These are phyloP conservation scores for Apodemia arnacis DNA, from an alignment of 2,888 invertebrate genomes.

Conservation along the genomic window DNA sequence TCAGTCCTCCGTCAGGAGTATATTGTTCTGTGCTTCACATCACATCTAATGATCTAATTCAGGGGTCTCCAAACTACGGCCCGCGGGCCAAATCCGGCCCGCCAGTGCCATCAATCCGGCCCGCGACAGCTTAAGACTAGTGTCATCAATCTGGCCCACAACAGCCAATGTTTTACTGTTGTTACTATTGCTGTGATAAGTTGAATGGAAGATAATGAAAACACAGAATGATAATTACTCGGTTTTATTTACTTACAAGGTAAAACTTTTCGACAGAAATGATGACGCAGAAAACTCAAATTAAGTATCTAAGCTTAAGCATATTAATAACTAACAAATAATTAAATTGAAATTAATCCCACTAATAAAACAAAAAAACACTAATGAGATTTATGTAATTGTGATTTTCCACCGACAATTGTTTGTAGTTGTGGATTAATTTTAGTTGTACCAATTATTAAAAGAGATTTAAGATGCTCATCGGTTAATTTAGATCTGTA, in stretches of 20 bases:
- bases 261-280: not conserved
- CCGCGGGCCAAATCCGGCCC: constrained; percentile 19
- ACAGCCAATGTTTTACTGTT: not conserved
- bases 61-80: constrained; percentile 40
- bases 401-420: constrained; percentile 43
- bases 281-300: not conserved
- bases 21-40: no score
- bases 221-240: not conserved
- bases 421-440: constrained; percentile 40
- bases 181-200: not conserved
- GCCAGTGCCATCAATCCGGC: not conserved
- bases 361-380: constrained; percentile 14
- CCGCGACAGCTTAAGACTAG: not conserved
- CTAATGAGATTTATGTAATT: constrained; percentile 45
- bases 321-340: constrained; percentile 14
- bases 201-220: not conserved
- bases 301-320: constrained; percentile 5
- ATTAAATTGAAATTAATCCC: constrained; percentile 1
- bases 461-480: constrained; percentile 23
- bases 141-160: not conserved
- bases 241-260: not conserved
- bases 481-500: constrained; percentile 35
- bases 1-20: no score
- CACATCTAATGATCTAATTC: no score
- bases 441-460: constrained; percentile 41